Evolutionary conservation across 1,140 invertebrate species (phyloP).

Genomic region (Argopecten irradians): DNA sequence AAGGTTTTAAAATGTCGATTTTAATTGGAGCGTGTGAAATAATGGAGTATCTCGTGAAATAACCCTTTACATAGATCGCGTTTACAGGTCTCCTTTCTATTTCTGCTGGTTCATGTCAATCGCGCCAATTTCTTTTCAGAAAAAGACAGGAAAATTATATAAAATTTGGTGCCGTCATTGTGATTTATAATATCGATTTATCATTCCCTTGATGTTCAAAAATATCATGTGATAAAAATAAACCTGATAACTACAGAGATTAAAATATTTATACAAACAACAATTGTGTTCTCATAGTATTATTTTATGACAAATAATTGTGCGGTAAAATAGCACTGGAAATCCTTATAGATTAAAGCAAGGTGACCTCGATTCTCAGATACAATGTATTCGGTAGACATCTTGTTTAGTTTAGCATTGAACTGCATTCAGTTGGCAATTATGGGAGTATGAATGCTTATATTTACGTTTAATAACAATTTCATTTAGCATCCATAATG

Average conservation of each 20-base stretch:
- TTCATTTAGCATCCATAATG: too few species aligned
- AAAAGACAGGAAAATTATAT: neutral
- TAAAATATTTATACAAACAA: slow-evolving; percentile 4
- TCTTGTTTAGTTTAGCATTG: too few species aligned
- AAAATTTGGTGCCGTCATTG: neutral
- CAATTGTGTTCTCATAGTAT: too few species aligned
- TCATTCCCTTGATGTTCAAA: neutral
- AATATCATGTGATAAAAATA: neutral
- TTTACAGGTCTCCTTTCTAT: neutral
- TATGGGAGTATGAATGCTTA: too few species aligned
- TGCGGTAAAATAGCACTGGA: too few species aligned
- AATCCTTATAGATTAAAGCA: too few species aligned
- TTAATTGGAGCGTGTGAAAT: neutral
- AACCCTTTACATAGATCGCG: neutral
- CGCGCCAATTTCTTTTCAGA: neutral
- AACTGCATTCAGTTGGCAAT: too few species aligned
- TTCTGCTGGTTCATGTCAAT: neutral
- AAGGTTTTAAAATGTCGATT: neutral
- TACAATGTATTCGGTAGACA: too few species aligned
- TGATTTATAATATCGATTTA: neutral
- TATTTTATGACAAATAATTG: too few species aligned
- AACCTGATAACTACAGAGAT: neutral
- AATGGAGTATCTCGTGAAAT: neutral
- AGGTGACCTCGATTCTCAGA: too few species aligned
- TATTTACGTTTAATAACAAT: too few species aligned